A percentile compares a stretch with the other conserved stretches of the same genome.
These are phyloP conservation scores for Leptinotarsa lineolata DNA, from an alignment of 1,140 invertebrate genomes.

Conservation along the genomic window DNA sequence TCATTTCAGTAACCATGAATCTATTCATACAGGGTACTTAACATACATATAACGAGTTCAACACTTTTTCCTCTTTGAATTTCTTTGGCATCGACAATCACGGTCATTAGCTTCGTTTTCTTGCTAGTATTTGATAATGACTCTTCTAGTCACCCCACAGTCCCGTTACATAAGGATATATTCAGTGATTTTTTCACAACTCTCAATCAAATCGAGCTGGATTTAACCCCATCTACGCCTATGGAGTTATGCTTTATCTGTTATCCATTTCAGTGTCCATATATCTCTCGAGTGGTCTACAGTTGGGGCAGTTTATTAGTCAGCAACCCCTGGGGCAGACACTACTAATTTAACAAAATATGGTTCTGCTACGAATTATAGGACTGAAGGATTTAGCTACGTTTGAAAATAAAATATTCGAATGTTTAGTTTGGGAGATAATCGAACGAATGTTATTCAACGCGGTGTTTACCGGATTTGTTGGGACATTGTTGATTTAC, in stretches of 20 bases:
- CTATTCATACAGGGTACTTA: too few relatives aligned
- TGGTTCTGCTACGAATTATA: slow-evolving; percentile 12
- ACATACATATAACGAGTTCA: too few relatives aligned
- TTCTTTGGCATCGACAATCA: too few relatives aligned
- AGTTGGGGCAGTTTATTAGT: slow-evolving; percentile 50
- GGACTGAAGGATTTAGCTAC: too few relatives aligned
- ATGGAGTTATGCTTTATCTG: slow-evolving; percentile 23
- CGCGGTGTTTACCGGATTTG: too few relatives aligned
- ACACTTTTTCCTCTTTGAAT: too few relatives aligned
- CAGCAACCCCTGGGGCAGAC: slow-evolving; percentile 32
- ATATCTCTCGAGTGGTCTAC: slow-evolving; percentile 47
- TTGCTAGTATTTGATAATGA: background rate
- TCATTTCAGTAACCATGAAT: too few relatives aligned
- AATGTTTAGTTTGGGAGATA: too few relatives aligned
- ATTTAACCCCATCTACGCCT: background rate
- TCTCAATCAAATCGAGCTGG: background rate
- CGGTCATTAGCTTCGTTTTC: too few relatives aligned
- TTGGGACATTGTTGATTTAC: too few relatives aligned
- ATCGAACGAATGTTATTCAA: too few relatives aligned
- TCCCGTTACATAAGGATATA: background rate
- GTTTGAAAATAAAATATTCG: too few relatives aligned
- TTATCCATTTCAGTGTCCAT: slow-evolving; percentile 52
- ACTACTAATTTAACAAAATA: slow-evolving; percentile 25
- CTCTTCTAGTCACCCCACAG: background rate
- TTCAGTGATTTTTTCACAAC: background rate